Base-by-base conservation (phyloP, 2,888 invertebrate species). In the Torymus auratus region DNA sequence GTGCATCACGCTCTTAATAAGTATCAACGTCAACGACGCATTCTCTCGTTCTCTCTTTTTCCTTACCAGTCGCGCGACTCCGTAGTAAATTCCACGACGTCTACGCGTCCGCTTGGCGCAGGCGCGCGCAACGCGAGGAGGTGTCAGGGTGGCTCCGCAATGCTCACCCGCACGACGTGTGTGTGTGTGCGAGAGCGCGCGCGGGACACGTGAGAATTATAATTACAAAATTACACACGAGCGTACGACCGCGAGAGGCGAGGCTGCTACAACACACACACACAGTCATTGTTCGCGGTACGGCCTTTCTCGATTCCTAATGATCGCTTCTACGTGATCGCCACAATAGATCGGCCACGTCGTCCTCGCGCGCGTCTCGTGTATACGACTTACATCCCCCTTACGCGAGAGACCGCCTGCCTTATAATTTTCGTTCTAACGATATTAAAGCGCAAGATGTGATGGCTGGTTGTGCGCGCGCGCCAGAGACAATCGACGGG, bases 251-350 rank as follows among this genome's bases (percentile, higher is more conserved):
- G 1, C 7, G 41, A 41, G 7, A 41, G 41, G 41, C 41, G 41
- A 41, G 41, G 41, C 41, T 41, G 41, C 41, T 41, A 78, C 17
- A 41, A 41, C 41, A 20, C 56, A 61, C 53, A 62, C 67, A n/a
- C 20, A 15, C 68, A 61, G 74, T 81, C 80, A 84, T 85, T 85
- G 83, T 83, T 83, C 82, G 82, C 69, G 23, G 14, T 65, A 55
- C 50, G 50, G n/a, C 83, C 81, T 76, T 81, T 80, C 84, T 84
- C 83, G 83, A 84, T 85, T 82, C 84, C 81, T 86, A 85, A 86
- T 86, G 84, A 86, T 85, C 82, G 84, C 83, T 83, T 82, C 83
- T 85, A 85, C 85, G 84, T 84, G 84, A 85, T 83, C 82, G 76
- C 70, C 82, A 83, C 85, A 84, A 85, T 84, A 83, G 84, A 83